Evolutionary conservation across 2,113 vertebrate genomes (phyloP).

Genomic region (Nothocercus julius): DNA sequence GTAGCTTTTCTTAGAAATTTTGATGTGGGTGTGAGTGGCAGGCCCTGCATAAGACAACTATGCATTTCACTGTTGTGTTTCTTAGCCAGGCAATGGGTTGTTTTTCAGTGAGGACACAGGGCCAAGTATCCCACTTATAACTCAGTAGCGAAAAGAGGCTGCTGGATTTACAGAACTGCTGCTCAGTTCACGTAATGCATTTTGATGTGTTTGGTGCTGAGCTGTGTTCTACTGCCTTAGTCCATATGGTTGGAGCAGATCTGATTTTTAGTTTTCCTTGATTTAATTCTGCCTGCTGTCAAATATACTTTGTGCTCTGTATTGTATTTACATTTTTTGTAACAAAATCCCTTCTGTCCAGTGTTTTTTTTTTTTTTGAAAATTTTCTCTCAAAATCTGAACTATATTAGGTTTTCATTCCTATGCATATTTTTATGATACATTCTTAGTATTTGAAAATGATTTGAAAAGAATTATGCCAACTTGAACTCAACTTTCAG

Average conservation of each 20-base stretch:
- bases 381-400: constrained; percentile 2
- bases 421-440: background rate
- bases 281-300: constrained; percentile 65
- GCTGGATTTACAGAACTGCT: constrained; percentile 44
- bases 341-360: constrained; percentile 46
- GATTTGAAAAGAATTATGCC: background rate
- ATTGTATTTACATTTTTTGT: constrained; percentile 33
- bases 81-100: background rate
- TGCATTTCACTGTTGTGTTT: background rate
- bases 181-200: constrained; percentile 57
- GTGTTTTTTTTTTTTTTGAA: constrained; percentile 14
- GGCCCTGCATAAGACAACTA: background rate
- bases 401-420: constrained; percentile 12
- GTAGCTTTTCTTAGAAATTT: background rate
- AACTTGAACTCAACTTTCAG: background rate
- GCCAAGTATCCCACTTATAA: background rate
- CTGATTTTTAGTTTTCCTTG: constrained; percentile 65
- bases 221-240: constrained; percentile 52
- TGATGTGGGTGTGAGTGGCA: background rate
- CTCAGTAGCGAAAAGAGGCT: background rate
- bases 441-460: background rate
- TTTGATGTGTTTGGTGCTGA: constrained; percentile 58
- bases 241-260: constrained; percentile 64
- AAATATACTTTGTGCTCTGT: constrained; percentile 60
- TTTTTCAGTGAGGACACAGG: background rate